Conservation (phyloP, 2,797 vertebrate genomes). For the Toxotes lorentzi region DNA sequence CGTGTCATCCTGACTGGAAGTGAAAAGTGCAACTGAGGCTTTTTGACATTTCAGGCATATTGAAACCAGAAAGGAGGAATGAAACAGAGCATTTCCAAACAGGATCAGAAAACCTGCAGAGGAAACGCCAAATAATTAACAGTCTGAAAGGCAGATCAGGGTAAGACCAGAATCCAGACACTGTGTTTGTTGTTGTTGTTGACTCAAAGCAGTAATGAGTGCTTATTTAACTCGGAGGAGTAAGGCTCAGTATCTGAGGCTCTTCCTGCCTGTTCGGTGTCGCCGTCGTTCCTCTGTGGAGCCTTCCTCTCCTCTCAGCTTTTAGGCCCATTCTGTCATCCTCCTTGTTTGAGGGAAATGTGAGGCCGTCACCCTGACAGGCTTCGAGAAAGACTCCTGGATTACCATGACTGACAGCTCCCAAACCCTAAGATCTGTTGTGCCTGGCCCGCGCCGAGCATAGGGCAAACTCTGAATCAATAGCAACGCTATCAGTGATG, state of each 20-base stretch:
- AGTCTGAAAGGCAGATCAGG: slow-evolving; percentile 51
- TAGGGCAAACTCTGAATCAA: slow-evolving; percentile 88
- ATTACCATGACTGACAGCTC: slow-evolving; percentile 88
- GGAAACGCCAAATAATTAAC: slow-evolving; percentile 63
- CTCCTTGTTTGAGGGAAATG: slow-evolving; percentile 63
- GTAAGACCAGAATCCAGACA: slow-evolving; percentile 10
- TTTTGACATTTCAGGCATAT: neutral
- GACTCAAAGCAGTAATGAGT: slow-evolving; percentile 9
- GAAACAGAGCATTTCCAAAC: slow-evolving; percentile 53
- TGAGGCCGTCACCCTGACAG: slow-evolving; percentile 69
- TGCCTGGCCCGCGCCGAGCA: slow-evolving; percentile 81
- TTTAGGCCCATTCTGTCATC: slow-evolving; percentile 53
- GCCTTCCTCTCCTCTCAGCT: slow-evolving; percentile 49
- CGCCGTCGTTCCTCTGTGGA: slow-evolving; percentile 17
- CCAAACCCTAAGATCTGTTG: slow-evolving; percentile 87
- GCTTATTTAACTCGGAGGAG: slow-evolving; percentile 25
- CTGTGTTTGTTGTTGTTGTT: neutral
- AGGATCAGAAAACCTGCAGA: slow-evolving; percentile 46
- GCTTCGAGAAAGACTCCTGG: slow-evolving; percentile 76
- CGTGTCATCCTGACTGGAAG: slow-evolving; percentile 10
- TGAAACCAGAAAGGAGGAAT: neutral
- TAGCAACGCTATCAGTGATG: slow-evolving; percentile 88
- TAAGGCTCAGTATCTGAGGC: too few relatives aligned
- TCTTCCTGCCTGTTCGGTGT: slow-evolving; percentile 39
- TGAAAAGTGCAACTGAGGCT: neutral